A percentile compares a stretch with the other conserved stretches of the same genome.
Conservation (phyloP, 2,888 invertebrate genomes). For the Noctuana brunneofusca region DNA sequence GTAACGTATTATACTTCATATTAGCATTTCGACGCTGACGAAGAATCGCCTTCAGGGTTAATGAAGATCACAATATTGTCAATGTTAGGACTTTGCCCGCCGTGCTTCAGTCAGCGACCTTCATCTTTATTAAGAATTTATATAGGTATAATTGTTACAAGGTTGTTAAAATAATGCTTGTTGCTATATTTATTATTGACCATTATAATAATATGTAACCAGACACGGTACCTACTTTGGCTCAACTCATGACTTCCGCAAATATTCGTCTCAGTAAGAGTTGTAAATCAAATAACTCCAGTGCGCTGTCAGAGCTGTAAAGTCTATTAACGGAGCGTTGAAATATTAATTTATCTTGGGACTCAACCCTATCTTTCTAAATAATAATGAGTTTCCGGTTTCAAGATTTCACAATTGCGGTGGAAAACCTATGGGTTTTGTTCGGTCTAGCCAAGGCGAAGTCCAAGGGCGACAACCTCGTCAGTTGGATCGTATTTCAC, state of each 20-base stretch:
- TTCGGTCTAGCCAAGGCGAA: conserved; percentile 12
- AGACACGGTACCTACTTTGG: not conserved
- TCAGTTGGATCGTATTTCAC: conserved; percentile 19
- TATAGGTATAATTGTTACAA: not conserved
- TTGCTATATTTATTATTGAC: not conserved
- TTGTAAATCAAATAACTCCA: not conserved
- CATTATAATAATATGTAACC: not conserved
- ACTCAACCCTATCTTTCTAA: too few species aligned
- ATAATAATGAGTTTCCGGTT: conserved; percentile 7
- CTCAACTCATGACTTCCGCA: not conserved
- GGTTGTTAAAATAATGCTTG: not conserved
- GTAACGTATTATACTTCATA: too few species aligned
- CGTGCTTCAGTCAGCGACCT: not conserved
- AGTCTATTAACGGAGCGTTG: too few species aligned
- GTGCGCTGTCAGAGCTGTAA: too few species aligned
- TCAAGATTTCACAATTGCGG: conserved; percentile 22
- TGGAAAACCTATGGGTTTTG: conserved; percentile 13
- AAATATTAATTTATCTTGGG: too few species aligned
- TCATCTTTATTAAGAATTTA: not conserved
- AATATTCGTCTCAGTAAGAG: not conserved
- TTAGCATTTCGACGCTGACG: too few species aligned
- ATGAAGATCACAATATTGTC: not conserved
- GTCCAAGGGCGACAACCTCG: conserved; percentile 29
- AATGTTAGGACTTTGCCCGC: not conserved
- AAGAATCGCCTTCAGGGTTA: conserved; percentile 1